phyloP scores from a whole-genome alignment of 2,797 vertebrate genomes.

The Typhlichthys subterraneus region DNA sequence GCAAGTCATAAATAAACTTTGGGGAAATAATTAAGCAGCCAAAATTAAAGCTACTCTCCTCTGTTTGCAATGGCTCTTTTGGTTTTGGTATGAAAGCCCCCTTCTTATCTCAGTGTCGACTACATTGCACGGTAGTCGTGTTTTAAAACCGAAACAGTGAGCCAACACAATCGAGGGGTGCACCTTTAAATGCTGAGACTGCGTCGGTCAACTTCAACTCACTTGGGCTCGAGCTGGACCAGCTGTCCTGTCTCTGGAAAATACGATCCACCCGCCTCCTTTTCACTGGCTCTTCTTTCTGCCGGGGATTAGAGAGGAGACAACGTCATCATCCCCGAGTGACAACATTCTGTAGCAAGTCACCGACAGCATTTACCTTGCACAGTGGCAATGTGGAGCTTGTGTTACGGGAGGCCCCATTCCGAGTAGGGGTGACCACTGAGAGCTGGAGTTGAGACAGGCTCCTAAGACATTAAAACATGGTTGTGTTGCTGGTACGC shows the following conservation, averaged over 20 bases:
- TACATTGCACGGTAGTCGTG: no score
- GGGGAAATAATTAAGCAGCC: neutral
- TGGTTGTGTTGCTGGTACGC: neutral
- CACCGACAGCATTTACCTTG: slow-evolving; percentile 52
- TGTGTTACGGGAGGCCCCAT: slow-evolving; percentile 44
- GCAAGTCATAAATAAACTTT: neutral
- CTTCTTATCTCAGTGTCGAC: no score
- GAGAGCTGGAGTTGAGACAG: slow-evolving; percentile 72
- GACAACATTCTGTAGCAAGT: neutral
- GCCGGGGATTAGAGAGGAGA: slow-evolving; percentile 16
- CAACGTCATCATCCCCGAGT: no score
- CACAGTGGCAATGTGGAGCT: slow-evolving; percentile 66
- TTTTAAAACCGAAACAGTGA: no score
- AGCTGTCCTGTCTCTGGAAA: slow-evolving; percentile 75
- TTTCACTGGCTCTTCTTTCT: slow-evolving; percentile 70
- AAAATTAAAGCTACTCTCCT: neutral
- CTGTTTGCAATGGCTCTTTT: neutral
- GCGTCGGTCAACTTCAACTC: slow-evolving; percentile 7
- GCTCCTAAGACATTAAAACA: slow-evolving; percentile 60
- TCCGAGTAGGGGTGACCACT: slow-evolving; percentile 33
- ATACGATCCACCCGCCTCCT: slow-evolving; percentile 49
- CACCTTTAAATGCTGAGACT: neutral
- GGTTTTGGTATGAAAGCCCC: no score
- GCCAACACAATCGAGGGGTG: no score
- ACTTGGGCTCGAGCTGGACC: slow-evolving; percentile 74